phyloP scores from a whole-genome alignment of 1,140 invertebrate genomes.

The Anthonomus grandis region DNA sequence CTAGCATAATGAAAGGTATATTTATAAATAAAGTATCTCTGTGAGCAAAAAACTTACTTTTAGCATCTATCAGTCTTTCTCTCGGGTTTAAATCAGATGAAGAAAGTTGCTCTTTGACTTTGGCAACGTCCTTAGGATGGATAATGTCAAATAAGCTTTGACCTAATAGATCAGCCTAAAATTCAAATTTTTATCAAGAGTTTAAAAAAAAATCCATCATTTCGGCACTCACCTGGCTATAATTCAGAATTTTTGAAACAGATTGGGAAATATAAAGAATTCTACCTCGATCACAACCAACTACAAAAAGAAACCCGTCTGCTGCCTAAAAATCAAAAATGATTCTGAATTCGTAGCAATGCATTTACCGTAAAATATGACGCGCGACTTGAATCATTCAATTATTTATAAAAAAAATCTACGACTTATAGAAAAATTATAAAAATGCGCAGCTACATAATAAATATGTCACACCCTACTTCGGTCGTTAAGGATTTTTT shows the following conservation, averaged over 20 bases:
- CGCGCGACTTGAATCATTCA: too few species aligned
- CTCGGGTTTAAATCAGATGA: slow-evolving; percentile 85
- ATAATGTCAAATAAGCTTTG: slow-evolving; percentile 94
- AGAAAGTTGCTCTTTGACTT: slow-evolving; percentile 92
- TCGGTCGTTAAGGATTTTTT: background rate
- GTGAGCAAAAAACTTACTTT: slow-evolving; percentile 72
- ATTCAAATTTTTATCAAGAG: slow-evolving; percentile 26
- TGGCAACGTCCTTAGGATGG: slow-evolving; percentile 91
- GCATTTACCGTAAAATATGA: background rate
- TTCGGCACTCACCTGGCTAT: slow-evolving; percentile 66
- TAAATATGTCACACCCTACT: slow-evolving; percentile 10
- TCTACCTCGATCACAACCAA: slow-evolving; percentile 87
- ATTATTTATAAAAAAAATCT: too few species aligned
- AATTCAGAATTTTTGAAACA: slow-evolving; percentile 79
- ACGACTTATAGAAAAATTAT: slow-evolving; percentile 1
- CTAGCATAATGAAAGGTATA: too few species aligned
- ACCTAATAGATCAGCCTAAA: slow-evolving; percentile 79
- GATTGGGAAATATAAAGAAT: slow-evolving; percentile 91
- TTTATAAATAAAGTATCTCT: too few species aligned
- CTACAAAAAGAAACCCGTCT: slow-evolving; percentile 90
- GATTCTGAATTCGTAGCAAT: background rate
- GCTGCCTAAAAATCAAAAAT: slow-evolving; percentile 64
- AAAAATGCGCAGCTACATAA: slow-evolving; percentile 1
- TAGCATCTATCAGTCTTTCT: slow-evolving; percentile 87
- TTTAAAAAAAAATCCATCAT: background rate